Evolutionary conservation across 2,797 vertebrate species (phyloP), one percentile per base, ranked within the genome.

Genomic region (Lerista edwardsae): DNA sequence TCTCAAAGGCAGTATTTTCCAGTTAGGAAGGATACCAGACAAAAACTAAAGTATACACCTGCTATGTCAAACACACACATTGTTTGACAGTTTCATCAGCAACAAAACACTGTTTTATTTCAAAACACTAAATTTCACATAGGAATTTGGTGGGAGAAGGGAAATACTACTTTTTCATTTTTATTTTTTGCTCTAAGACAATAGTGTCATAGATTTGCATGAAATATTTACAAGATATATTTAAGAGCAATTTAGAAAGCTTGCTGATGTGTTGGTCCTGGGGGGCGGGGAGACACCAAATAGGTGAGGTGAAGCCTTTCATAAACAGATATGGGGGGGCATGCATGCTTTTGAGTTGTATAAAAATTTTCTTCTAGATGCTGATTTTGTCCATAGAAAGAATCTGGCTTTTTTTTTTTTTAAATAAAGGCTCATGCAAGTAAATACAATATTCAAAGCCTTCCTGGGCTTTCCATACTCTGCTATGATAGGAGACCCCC

Each of bases 31-130:
- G 90, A 90, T 47, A 47, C 47, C 47, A 86, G 84, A 86, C 87
- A 68, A 73, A 47, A 80, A 84, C 79, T 31, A 79, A 90, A 79
- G 83, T 39, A 91, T 89, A 85, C 82, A 69, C 87, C 86, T n/a
- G 41, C 92, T 94, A 29, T 88, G 92, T 80, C 0, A 6, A 87
- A 87, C 80, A 78, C 90, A 82, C 62, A 34, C 6, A 14, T 87
- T 91, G 90, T 87, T 93, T 90, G 92, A 91, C 94, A 95, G 94
- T 90, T 90, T 94, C 90, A 94, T 93, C 94, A 93, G 84, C 88
- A 87, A 39, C 12, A 91, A 81, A 90, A 94, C 93, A 94, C 90
- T 92, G 84, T 78, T n/a, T n/a, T n/a, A n/a, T n/a, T n/a, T n/a
- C 85, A 87, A 91, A 86, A 89, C 82, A 93, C 94, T 14, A 2